Evolutionary conservation across 1,140 invertebrate genomes (phyloP), one percentile per base, ranked within the genome.

Genomic region (Drosophila tani): DNA sequence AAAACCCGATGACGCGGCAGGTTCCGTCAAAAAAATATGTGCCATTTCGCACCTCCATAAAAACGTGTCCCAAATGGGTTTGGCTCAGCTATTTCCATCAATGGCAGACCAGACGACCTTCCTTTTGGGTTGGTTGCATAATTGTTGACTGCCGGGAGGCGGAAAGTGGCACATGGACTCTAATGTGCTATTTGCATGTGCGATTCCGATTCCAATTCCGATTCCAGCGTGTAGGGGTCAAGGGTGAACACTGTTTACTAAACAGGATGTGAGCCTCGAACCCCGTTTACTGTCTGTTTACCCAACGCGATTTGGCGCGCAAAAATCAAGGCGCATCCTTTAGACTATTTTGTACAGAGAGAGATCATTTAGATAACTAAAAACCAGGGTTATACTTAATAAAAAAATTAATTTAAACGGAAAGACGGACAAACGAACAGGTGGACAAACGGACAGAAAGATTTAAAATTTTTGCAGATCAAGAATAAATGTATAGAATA

Each of bases 21-120:
- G 85, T 90, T 91, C 56, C 73, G 66, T 69, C 59, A 46, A 64
- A 55, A 55, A 56, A 71, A 81, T 81, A 90, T 90, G 85, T 90
- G 85, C 73, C 71, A 90, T 91, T 90, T 90, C 86, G 85, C 85
- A 90, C 85, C 82, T 90, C 40, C 82, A 90, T 90, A 90, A 87
- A 90, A 85, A 63, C 70, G 70, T 87, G 70, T 78, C 74, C 50
- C 82, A 64, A 76, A 79, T 62, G 67, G 57, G 73, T 74, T 65
- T 75, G 15, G 38, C 38, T 27, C 66, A 27, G 32, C 21, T 45
- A 40, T n/a, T 67, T 57, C 66, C 74, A 60, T 79, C 57, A 60
- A 58, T 78, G 62, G 49, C 24, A 12, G 3, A 21, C 8, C 17
- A 14, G 43, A 29, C 51, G 82, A 74, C 79, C 75, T 81, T 86